Percentiles rank a stretch among this genome's conserved stretches.
Evolutionary conservation across 2,888 invertebrate species (phyloP).

Genomic region (Vannuccia rotundouncinata): DNA sequence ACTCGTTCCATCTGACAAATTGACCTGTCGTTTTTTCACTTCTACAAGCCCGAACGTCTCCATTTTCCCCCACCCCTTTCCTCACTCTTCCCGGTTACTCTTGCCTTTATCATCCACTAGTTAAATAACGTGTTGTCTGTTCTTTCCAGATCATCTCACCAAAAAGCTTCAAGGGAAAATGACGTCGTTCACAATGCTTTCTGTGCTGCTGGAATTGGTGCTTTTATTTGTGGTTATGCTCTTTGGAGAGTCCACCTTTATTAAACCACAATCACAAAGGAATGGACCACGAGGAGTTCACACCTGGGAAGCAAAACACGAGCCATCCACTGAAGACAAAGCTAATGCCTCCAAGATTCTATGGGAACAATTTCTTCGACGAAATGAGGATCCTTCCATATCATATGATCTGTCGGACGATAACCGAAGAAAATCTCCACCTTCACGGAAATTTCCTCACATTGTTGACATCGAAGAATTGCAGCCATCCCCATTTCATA

Average conservation of each 20-base stretch:
- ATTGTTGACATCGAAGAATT: not conserved
- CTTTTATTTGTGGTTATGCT: not conserved
- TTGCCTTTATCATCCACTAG: too few species aligned
- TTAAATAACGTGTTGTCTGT: too few species aligned
- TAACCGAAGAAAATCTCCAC: not conserved
- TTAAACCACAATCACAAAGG: not conserved
- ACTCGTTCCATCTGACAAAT: not conserved
- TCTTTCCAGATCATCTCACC: not conserved
- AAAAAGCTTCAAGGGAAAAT: too few species aligned
- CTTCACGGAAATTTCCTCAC: not conserved
- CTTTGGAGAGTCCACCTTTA: not conserved
- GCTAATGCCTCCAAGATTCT: conserved; percentile 27
- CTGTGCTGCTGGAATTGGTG: not conserved
- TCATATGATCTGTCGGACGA: not conserved
- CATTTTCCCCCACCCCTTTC: not conserved
- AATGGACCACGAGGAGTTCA: not conserved
- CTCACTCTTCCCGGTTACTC: not conserved
- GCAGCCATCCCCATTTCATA: not conserved
- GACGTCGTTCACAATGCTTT: too few species aligned
- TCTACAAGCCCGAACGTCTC: not conserved
- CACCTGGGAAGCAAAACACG: too few species aligned
- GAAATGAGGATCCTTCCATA: not conserved
- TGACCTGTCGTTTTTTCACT: not conserved
- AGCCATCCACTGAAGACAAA: not conserved
- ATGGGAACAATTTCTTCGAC: conserved; percentile 22